Percentiles rank a stretch among this genome's conserved stretches.
Conservation (phyloP, 2,888 invertebrate genomes). For the Laspeyria flexula region DNA sequence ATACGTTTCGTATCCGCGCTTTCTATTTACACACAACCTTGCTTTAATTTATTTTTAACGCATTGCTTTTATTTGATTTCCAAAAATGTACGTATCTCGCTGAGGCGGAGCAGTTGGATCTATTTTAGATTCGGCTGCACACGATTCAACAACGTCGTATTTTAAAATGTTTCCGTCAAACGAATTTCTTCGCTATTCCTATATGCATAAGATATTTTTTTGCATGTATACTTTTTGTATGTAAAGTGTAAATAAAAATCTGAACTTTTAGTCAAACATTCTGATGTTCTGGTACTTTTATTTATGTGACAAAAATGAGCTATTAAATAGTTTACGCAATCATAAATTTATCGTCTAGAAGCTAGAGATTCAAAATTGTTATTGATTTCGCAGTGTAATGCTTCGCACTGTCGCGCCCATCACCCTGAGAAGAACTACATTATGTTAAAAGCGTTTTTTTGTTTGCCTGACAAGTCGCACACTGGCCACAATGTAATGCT, state of each 20-base stretch:
- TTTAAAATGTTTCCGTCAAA: slow-evolving; percentile 51
- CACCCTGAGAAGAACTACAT: background rate
- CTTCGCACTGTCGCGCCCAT: background rate
- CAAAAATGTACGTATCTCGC: slow-evolving; percentile 83
- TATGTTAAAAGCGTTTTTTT: slow-evolving; percentile 1
- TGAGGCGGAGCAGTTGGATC: slow-evolving; percentile 70
- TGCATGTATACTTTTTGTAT: slow-evolving; percentile 30
- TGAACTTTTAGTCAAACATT: slow-evolving; percentile 44
- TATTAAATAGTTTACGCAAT: slow-evolving; percentile 44
- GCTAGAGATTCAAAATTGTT: slow-evolving; percentile 11
- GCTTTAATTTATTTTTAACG: slow-evolving; percentile 72
- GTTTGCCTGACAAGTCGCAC: background rate
- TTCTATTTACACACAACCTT: slow-evolving; percentile 73
- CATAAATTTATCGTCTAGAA: slow-evolving; percentile 36
- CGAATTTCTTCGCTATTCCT: slow-evolving; percentile 63
- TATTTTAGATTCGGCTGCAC: slow-evolving; percentile 71
- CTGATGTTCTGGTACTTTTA: slow-evolving; percentile 40
- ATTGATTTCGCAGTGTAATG: slow-evolving; percentile 4
- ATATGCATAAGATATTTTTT: slow-evolving; percentile 48
- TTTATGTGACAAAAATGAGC: slow-evolving; percentile 53
- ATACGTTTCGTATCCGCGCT: slow-evolving; percentile 49
- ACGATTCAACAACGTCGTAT: slow-evolving; percentile 70
- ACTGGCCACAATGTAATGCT: slow-evolving; percentile 7
- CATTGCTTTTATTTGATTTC: slow-evolving; percentile 80
- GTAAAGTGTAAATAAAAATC: slow-evolving; percentile 49